Evolutionary conservation across 2,113 vertebrate species (phyloP), one percentile per base, ranked within the genome.

Genomic region (Oncorhynchus clarkii): DNA sequence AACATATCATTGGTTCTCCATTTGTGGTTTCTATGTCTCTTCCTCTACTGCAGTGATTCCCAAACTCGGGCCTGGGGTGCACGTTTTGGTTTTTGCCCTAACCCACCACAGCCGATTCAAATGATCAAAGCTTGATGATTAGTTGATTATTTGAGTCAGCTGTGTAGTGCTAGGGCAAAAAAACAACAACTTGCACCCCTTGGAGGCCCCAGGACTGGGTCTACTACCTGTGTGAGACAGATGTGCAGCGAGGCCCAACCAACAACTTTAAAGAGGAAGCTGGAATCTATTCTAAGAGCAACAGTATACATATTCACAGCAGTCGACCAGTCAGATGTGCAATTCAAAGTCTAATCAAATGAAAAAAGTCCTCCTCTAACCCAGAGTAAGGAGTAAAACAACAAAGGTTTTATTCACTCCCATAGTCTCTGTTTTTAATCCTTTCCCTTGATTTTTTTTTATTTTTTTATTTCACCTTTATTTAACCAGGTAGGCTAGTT

Each of bases 261-360:
- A 54, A 71, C 24, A 39, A 18, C 76, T 71, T 78, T 49, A 72
- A 71, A 84, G 20, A 26, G 79, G 86, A 86, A 85, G 78, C 54
- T 22, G 4, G 26, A 31, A 34, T 79, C 59, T 59, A 48, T 78
- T 72, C 60, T 78, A 70, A 73, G 7, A 71, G 78, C 62, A 80
- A 60, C 73, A 16, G 70, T 76, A 79, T 83, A 76, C 68, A 68
- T 6, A 59, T 72, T 57, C 71, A 57, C 67, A 49, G 69, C 49
- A 45, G n/a, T 65, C 57, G 64, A 62, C 39, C 27, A 49, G 5
- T 59, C 31, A 48, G 59, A 62, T n/a, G 7, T 62, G n/a, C n/a
- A 20, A 24, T 24, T 62, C 59, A 62, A 62, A 62, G n/a, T 22
- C 54, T 24, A 13, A 8, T 62, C n/a, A 62, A 22, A 7, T 11